Evolutionary conservation across 2,888 invertebrate genomes (phyloP).

Genomic region (Onthophagus sagittarius): DNA sequence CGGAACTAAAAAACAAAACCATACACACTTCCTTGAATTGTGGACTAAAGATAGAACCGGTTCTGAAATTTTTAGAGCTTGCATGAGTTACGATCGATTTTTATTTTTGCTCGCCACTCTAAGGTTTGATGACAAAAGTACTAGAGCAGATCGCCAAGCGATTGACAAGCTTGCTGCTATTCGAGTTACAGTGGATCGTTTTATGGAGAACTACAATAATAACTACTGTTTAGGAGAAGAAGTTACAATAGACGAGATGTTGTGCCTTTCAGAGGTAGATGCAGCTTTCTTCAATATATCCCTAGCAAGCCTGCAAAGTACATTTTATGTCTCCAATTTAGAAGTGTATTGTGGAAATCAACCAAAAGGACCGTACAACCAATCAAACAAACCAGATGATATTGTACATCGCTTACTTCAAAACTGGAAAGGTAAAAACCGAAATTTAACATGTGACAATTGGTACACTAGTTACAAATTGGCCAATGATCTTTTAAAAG

Average conservation of each 20-base stretch:
- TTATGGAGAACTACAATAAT: constrained; percentile 1
- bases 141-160: constrained; percentile 21
- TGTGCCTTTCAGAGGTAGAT: constrained; percentile 14
- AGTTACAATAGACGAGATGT: constrained; percentile 6
- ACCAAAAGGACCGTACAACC: constrained; percentile 12
- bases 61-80: constrained; percentile 12
- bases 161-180: constrained; percentile 22
- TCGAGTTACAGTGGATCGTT: constrained; percentile 1
- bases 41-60: constrained; percentile 27
- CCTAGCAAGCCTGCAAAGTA: constrained; percentile 17
- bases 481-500: constrained; percentile 5
- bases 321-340: constrained; percentile 13
- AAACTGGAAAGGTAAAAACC: constrained; percentile 8
- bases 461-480: constrained; percentile 17
- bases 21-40: constrained; percentile 31
- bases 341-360: constrained; percentile 17
- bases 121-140: constrained; percentile 28
- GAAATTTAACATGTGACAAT: constrained; percentile 22
- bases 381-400: constrained; percentile 4
- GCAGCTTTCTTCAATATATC: constrained; percentile 10
- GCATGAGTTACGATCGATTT: constrained; percentile 29
- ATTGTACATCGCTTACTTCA: constrained; percentile 13
- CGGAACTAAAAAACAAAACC: constrained; percentile 29
- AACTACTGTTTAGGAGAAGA: constrained; percentile 2
- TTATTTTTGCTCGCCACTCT: constrained; percentile 25